Evolutionary conservation across 2,888 invertebrate species (phyloP), one percentile per base, ranked within the genome.

Genomic region (Dynastes grantii): DNA sequence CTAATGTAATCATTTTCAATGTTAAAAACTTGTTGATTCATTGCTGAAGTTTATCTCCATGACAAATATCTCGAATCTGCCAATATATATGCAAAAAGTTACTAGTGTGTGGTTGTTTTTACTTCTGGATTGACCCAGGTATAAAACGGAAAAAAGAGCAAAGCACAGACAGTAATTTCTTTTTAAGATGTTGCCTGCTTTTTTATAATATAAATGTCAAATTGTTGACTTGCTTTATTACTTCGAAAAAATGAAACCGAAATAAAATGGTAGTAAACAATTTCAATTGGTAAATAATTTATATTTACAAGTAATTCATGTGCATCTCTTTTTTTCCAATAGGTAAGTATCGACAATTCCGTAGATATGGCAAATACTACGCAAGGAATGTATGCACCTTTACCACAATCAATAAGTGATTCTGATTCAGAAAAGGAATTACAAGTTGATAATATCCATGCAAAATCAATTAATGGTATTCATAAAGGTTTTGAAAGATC

Each of bases 341-440:
- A 75, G 73, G 61, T 61, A 75, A 61, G 5, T 45, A 27, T 61
- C 45, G 8, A 32, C 40, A 58, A 27, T 40, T 45, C 27, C 27
- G 13, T 37, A 67, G 84, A 81, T 71, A 87, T 87, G 87, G 83
- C 87, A 61, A 85, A 85, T 80, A 82, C 84, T 27, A 83, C 89
- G 79, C 91, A 91, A 87, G 91, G 90, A 83, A 92, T 92, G 84
- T 95, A 95, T 87, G 92, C 95, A 84, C 95, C 95, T 78, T 88
- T 95, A 85, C 94, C 94, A 81, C 95, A 95, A 89, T 92, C 93
- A 82, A 90, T 95, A 83, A 92, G 94, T 77, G 95, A 95, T 88
- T 94, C 94, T 0, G 94, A 95, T 84, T 94, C 95, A 0, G 95
- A 95, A 85, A 94, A 94, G 85, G 95, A 95, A 84, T 90, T 90